Conservation (phyloP, 2,113 vertebrate species). For the Anguilla rostrata region DNA sequence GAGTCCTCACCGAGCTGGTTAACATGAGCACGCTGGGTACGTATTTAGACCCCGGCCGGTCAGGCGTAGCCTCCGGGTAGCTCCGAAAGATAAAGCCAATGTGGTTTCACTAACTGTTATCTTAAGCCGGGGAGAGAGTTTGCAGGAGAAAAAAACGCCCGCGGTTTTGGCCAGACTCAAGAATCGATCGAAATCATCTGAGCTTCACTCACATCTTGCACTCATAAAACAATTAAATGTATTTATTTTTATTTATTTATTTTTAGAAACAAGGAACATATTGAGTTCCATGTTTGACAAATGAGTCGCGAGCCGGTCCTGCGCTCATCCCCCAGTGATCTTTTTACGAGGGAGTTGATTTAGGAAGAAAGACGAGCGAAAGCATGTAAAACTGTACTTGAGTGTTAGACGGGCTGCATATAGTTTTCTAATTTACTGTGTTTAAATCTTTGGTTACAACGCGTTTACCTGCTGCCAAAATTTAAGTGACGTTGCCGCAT, state of each 20-base stretch:
- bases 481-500: too few relatives aligned
- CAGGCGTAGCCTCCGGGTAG: background rate
- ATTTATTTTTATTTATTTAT: too few relatives aligned
- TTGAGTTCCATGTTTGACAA: background rate
- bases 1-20: too few relatives aligned
- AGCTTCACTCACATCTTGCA: background rate
- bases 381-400: background rate
- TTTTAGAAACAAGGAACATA: background rate
- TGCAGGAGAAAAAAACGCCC: background rate
- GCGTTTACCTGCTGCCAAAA: too few relatives aligned
- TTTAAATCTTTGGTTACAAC: too few relatives aligned
- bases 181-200: background rate
- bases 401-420: background rate
- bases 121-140: background rate
- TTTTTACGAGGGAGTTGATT: background rate
- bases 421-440: too few relatives aligned
- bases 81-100: background rate
- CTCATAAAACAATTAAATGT: background rate
- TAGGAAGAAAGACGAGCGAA: background rate
- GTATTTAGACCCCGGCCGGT: background rate
- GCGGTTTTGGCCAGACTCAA: background rate
- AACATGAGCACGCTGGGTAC: too few relatives aligned
- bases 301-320: background rate
- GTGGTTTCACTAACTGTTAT: slow-evolving; percentile 1
- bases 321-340: background rate